Conservation (phyloP, 2,888 invertebrate genomes). For the Oasisia sp. region DNA sequence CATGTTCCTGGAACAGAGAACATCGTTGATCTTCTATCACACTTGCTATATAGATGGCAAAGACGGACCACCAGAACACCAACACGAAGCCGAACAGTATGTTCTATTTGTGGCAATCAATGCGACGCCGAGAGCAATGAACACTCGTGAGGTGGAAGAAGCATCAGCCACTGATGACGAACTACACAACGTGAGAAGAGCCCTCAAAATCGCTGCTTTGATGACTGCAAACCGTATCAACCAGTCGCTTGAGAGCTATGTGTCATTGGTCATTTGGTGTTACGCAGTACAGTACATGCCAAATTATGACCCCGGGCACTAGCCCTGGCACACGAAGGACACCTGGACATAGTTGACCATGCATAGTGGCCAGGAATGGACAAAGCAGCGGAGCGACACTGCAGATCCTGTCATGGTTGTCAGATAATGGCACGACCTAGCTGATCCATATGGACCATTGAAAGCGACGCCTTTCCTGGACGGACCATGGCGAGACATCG, state of each 20-base stretch:
- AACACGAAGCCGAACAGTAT: no score
- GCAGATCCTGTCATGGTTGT: slow-evolving; percentile 44
- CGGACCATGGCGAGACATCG: slow-evolving; percentile 37
- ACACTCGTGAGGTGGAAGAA: not conserved
- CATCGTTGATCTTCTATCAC: not conserved
- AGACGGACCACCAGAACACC: not conserved
- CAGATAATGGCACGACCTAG: slow-evolving; percentile 31
- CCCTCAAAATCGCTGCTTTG: not conserved
- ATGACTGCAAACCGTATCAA: not conserved
- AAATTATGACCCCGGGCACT: slow-evolving; percentile 34
- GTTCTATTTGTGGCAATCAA: no score
- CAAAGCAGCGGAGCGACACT: no score
- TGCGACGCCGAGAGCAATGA: no score
- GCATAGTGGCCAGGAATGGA: no score
- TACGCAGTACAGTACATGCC: not conserved
- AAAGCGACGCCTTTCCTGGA: slow-evolving; percentile 29
- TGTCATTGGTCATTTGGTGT: not conserved
- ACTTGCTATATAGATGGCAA: not conserved
- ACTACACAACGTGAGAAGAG: not conserved
- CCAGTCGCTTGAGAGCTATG: not conserved
- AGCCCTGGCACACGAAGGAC: no score
- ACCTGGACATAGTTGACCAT: no score
- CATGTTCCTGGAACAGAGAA: not conserved
- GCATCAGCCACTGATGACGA: not conserved
- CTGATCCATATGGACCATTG: slow-evolving; percentile 33